phyloP scores from a whole-genome alignment of 2,113 vertebrate species.

The Suricata suricatta region DNA sequence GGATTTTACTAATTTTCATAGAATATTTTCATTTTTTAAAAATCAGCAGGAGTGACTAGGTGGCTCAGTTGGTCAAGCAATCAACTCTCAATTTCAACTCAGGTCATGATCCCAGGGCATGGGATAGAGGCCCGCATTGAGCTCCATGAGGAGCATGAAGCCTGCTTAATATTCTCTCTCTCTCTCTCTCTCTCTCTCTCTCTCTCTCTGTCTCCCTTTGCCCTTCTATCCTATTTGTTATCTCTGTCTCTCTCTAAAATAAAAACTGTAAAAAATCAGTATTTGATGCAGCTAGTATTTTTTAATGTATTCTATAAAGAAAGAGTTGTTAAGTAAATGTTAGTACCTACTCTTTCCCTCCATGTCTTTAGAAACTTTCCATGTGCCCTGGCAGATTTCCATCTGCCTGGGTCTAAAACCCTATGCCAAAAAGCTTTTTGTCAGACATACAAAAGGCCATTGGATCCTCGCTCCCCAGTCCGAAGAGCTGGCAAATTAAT shows the following conservation, averaged over 20 bases:
- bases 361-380: background rate
- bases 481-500: background rate
- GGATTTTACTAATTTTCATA: constrained; percentile 3
- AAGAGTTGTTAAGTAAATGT: background rate
- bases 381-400: background rate
- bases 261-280: background rate
- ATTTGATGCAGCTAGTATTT: background rate
- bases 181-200: too few relatives aligned
- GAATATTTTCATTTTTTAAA: background rate
- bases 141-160: too few relatives aligned
- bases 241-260: too few relatives aligned
- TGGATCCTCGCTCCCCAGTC: background rate
- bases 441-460: background rate
- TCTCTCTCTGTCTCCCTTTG: too few relatives aligned
- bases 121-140: too few relatives aligned
- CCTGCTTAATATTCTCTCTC: too few relatives aligned
- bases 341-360: background rate
- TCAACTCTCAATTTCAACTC: too few relatives aligned
- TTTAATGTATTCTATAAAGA: background rate
- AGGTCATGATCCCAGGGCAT: too few relatives aligned
- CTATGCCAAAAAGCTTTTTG: background rate
- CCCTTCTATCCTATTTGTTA: too few relatives aligned
- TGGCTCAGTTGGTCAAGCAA: too few relatives aligned
- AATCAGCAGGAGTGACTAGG: background rate
- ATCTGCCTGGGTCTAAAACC: background rate